Evolutionary conservation across 2,888 invertebrate species (phyloP).

Genomic region (Octodonta nipae): DNA sequence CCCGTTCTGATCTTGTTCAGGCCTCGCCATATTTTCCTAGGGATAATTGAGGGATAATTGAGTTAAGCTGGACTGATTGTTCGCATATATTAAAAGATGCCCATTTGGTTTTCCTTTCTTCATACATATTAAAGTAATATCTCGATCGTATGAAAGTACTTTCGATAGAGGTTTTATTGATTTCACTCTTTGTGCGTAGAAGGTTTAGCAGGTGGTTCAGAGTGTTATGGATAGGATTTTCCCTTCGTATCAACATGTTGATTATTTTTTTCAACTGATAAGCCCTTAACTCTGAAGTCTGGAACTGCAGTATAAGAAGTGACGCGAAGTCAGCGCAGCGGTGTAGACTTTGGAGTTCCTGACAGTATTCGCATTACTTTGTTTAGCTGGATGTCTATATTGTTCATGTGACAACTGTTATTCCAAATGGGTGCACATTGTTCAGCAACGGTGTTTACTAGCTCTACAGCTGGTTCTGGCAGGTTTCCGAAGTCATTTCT

Average conservation of each 20-base stretch:
- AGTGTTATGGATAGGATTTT: not conserved
- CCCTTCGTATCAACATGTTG: not conserved
- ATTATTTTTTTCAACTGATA: no score
- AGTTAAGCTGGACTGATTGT: no score
- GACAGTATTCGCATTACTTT: not conserved
- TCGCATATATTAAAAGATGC: no score
- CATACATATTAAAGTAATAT: no score
- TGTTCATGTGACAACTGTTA: constrained; percentile 1
- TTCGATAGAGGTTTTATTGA: no score
- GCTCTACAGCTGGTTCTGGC: not conserved
- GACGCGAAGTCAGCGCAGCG: constrained; percentile 1
- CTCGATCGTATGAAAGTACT: no score
- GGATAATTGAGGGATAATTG: no score
- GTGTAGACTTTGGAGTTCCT: no score
- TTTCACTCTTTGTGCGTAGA: not conserved
- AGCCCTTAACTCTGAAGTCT: constrained; percentile 1
- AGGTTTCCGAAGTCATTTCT: not conserved
- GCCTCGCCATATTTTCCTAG: no score
- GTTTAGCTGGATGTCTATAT: not conserved
- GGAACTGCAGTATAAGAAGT: not conserved
- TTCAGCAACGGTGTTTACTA: not conserved
- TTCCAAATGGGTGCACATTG: not conserved
- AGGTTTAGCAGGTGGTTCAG: no score
- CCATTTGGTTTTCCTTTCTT: no score
- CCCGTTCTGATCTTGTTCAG: no score